phyloP scores from a whole-genome alignment of 2,888 invertebrate genomes.

The Gandaritis pyraliata region DNA sequence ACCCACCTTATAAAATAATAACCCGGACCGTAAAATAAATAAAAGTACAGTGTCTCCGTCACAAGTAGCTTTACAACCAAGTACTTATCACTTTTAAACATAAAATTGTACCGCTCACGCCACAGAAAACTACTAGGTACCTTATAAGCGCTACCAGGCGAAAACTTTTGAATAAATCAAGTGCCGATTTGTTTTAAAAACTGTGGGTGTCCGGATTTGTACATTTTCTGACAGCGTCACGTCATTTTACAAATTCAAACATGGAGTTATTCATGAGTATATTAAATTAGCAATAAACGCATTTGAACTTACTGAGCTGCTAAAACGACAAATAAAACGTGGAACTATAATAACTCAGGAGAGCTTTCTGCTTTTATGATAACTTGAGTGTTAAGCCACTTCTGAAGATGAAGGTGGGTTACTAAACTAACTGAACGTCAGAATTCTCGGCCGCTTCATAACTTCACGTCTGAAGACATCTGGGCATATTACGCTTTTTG shows the following conservation, averaged over 20 bases:
- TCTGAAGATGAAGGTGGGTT: constrained; percentile 3
- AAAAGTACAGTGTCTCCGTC: constrained; percentile 6
- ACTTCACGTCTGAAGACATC: constrained; percentile 56
- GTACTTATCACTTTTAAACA: too few relatives aligned
- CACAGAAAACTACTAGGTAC: too few relatives aligned
- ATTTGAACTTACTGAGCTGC: too few relatives aligned
- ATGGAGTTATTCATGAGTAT: too few relatives aligned
- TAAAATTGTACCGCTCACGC: too few relatives aligned
- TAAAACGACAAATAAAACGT: neutral
- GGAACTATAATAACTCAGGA: neutral
- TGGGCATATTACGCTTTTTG: constrained; percentile 57
- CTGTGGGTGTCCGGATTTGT: too few relatives aligned
- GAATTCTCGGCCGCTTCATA: constrained; percentile 39
- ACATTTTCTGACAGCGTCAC: too few relatives aligned
- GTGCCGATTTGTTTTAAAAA: too few relatives aligned
- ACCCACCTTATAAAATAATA: constrained; percentile 27
- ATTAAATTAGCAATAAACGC: too few relatives aligned
- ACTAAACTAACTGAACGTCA: constrained; percentile 22
- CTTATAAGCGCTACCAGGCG: too few relatives aligned
- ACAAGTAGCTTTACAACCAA: constrained; percentile 17
- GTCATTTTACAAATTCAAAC: too few relatives aligned
- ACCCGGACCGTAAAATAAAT: constrained; percentile 18
- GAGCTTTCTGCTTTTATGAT: constrained; percentile 1
- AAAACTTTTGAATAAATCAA: too few relatives aligned
- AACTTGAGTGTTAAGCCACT: constrained; percentile 1